A percentile compares a stretch with the other conserved stretches of the same genome.
These are phyloP conservation scores for Sisor rabdophorus DNA, from an alignment of 2,113 vertebrate species.

Conservation along the genomic window DNA sequence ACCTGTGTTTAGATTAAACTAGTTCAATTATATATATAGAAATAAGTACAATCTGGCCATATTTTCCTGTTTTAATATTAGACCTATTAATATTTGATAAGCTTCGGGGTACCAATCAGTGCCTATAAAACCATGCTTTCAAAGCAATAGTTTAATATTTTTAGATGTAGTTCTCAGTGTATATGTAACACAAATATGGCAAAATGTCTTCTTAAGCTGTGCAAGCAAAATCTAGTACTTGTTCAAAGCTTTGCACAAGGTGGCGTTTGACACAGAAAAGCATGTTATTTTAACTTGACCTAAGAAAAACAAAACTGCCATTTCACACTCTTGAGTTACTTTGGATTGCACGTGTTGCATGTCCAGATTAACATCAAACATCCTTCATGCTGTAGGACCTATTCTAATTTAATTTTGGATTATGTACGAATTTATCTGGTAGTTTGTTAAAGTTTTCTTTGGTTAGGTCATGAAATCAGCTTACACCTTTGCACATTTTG, in stretches of 20 bases:
- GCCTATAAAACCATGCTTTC: not conserved
- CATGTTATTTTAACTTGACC: not conserved
- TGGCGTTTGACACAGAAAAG: not conserved
- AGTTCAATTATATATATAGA: not conserved
- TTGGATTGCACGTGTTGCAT: too few relatives aligned
- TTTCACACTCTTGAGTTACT: not conserved
- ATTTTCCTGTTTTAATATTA: not conserved
- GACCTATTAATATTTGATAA: not conserved
- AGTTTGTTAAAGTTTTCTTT: not conserved
- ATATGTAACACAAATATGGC: too few relatives aligned
- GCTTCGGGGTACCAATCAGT: not conserved
- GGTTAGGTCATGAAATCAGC: not conserved
- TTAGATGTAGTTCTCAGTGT: too few relatives aligned
- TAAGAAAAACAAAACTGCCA: not conserved
- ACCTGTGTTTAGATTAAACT: not conserved
- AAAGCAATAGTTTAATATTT: not conserved
- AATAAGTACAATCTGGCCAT: not conserved
- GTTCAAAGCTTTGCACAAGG: not conserved
- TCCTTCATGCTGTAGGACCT: not conserved
- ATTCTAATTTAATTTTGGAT: not conserved
- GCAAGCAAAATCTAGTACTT: too few relatives aligned
- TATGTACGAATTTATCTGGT: not conserved
- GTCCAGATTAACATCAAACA: not conserved
- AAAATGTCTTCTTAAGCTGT: not conserved
- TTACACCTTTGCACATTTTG: not conserved